A percentile compares a stretch with the other conserved stretches of the same genome.
These are phyloP conservation scores for Drosophila sechellia DNA, from an alignment of 1,140 invertebrate species.

Conservation along the genomic window DNA sequence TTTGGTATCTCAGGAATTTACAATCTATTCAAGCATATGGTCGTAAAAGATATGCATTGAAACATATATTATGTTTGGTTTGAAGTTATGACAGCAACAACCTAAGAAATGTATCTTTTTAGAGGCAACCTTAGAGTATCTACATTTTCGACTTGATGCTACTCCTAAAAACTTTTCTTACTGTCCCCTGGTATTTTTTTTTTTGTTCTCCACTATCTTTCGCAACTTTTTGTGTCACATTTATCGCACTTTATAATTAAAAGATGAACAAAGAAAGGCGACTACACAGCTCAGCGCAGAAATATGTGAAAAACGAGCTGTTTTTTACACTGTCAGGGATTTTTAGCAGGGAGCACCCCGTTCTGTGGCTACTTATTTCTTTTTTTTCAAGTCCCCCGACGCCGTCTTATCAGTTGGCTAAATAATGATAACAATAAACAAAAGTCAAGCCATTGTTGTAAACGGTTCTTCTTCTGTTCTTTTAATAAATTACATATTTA, in stretches of 20 bases:
- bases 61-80: no score
- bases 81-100: no score
- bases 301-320: conserved; percentile 19
- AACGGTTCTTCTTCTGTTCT: conserved; percentile 35
- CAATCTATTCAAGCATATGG: no score
- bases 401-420: conserved; percentile 68
- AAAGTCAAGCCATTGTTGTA: conserved; percentile 63
- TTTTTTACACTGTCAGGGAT: not conserved
- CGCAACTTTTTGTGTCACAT: conserved; percentile 66
- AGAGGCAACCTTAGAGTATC: not conserved
- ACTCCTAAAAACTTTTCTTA: not conserved
- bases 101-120: no score
- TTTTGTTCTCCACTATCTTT: conserved; percentile 31
- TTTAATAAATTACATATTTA: conserved; percentile 82
- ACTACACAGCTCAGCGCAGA: not conserved
- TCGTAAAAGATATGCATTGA: no score
- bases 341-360: not conserved
- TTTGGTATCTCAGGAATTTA: not conserved
- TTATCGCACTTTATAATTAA: conserved; percentile 83
- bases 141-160: conserved; percentile 10
- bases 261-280: conserved; percentile 25
- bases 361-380: conserved; percentile 6
- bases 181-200: conserved; percentile 4
- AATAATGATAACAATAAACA: conserved; percentile 82
- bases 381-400: conserved; percentile 3